A percentile compares a stretch with the other conserved stretches of the same genome.
phyloP scores from a whole-genome alignment of 2,888 invertebrate genomes.

The Psylliodes chrysocephalus region DNA sequence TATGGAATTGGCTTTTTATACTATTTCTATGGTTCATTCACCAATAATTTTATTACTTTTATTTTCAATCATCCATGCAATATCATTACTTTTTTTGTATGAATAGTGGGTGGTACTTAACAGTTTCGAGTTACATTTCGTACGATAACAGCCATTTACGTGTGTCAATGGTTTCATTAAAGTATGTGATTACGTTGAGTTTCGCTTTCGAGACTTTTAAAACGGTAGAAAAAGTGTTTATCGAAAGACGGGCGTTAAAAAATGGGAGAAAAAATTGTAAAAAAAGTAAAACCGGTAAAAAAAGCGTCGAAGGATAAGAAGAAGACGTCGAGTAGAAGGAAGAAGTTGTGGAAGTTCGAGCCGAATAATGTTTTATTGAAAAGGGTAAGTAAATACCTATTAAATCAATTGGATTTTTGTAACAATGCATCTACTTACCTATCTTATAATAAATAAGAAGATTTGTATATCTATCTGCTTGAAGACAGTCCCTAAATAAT shows the following conservation, averaged over 20 bases:
- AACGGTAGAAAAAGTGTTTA: neutral
- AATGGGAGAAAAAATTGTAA: constrained; percentile 7
- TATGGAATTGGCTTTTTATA: no score
- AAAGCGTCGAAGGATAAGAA: neutral
- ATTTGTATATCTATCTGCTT: no score
- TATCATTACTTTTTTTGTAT: no score
- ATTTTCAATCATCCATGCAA: no score
- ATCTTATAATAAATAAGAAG: no score
- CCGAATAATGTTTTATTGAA: constrained; percentile 31
- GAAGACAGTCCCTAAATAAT: no score
- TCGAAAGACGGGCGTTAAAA: neutral
- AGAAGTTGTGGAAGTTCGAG: constrained; percentile 21
- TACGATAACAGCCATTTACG: neutral
- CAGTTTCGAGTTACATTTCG: constrained; percentile 5
- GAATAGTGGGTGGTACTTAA: constrained; percentile 12
- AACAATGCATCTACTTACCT: no score
- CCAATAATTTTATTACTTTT: no score
- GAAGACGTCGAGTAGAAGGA: constrained; percentile 8
- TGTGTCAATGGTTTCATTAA: neutral
- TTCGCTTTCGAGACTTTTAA: neutral
- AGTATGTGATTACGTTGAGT: neutral
- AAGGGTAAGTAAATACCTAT: constrained; percentile 38
- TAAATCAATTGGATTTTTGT: no score
- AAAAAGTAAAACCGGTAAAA: neutral
- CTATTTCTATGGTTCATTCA: no score